A percentile compares a stretch with the other conserved stretches of the same genome.
phyloP scores from a whole-genome alignment of 2,113 vertebrate genomes.

The Podarcis cretensis region DNA sequence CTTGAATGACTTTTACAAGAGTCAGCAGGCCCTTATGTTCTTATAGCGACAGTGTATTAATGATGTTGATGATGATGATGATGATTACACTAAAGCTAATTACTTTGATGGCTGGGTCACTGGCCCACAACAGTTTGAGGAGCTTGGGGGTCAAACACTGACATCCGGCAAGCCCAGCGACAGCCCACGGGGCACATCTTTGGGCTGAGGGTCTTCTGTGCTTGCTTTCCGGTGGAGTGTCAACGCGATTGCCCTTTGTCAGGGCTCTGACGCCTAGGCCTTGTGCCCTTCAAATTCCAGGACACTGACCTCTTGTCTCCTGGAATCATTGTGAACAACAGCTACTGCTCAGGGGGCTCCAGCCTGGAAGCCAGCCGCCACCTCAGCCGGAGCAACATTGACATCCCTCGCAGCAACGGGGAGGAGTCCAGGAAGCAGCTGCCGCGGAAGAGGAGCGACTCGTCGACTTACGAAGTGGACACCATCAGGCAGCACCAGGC shows the following conservation, averaged over 20 bases:
- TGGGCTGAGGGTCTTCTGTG: neutral
- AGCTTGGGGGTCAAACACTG: neutral
- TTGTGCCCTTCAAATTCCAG: conserved; percentile 70
- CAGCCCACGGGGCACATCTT: neutral
- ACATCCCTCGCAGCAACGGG: conserved; percentile 85
- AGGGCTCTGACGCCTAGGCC: conserved; percentile 21
- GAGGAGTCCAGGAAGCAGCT: conserved; percentile 89
- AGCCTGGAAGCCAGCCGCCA: conserved; percentile 90
- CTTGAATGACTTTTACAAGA: too few species aligned
- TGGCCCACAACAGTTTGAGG: neutral
- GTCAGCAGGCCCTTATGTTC: neutral
- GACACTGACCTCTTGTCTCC: conserved; percentile 93
- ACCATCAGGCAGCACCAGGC: conserved; percentile 95
- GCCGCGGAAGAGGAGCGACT: conserved; percentile 92
- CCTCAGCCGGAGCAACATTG: conserved; percentile 94
- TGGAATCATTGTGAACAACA: conserved; percentile 83
- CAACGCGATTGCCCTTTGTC: neutral
- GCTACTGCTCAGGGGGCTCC: conserved; percentile 80
- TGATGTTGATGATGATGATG: neutral
- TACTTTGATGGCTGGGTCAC: too few species aligned
- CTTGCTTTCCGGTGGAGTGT: neutral
- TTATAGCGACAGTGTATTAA: neutral
- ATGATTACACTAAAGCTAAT: too few species aligned
- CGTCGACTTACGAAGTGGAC: conserved; percentile 93
- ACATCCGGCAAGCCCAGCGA: neutral